Conservation (phyloP, 2,888 invertebrate species). For the Dorcus parallelipipedus region DNA sequence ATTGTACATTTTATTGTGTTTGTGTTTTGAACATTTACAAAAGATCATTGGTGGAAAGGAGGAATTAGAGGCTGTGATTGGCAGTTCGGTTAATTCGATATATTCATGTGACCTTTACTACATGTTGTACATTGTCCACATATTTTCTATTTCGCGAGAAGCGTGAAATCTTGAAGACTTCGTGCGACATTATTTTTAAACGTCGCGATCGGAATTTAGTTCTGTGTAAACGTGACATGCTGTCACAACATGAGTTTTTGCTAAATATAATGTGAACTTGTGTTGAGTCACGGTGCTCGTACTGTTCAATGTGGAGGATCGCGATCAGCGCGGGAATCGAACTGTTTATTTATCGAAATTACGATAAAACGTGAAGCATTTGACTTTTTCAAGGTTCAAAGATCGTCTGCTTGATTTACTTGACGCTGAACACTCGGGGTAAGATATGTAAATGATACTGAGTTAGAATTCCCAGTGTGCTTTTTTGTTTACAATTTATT, state of each 20-base stretch:
- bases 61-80: slow-evolving; percentile 27
- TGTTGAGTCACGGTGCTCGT: slow-evolving; percentile 27
- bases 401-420: slow-evolving; percentile 18
- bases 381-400: slow-evolving; percentile 28
- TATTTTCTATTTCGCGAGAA: background rate
- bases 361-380: slow-evolving; percentile 23
- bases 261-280: slow-evolving; percentile 18
- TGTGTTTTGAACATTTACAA: slow-evolving; percentile 31
- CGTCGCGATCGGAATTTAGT: slow-evolving; percentile 7
- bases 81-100: slow-evolving; percentile 34
- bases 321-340: slow-evolving; percentile 26
- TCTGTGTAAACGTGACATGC: slow-evolving; percentile 15
- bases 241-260: slow-evolving; percentile 5
- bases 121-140: slow-evolving; percentile 19
- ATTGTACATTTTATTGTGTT: slow-evolving; percentile 23
- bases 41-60: slow-evolving; percentile 27
- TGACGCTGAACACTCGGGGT: background rate
- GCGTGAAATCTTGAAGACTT: background rate
- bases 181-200: slow-evolving; percentile 2
- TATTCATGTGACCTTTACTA: slow-evolving; percentile 41
- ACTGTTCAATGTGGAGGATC: slow-evolving; percentile 22
- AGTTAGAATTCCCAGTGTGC: slow-evolving; percentile 8
- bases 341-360: slow-evolving; percentile 22
- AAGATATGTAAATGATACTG: slow-evolving; percentile 9
- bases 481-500: slow-evolving; percentile 28